Evolutionary conservation across 2,113 vertebrate genomes (phyloP).

Genomic region (Phrynosoma platyrhinos): DNA sequence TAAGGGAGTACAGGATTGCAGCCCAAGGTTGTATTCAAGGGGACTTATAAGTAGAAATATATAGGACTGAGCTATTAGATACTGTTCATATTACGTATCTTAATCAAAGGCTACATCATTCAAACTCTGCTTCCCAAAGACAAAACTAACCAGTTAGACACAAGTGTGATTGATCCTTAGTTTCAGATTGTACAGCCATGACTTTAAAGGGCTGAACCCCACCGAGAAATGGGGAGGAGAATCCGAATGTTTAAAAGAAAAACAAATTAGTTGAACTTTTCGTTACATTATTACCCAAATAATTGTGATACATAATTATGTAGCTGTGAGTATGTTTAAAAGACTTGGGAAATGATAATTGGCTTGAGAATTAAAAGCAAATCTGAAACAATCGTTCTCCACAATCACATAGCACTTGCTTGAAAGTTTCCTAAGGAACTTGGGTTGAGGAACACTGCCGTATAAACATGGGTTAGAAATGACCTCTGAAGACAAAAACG

Average conservation of each 20-base stretch:
- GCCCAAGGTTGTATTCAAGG: not conserved
- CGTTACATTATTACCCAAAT: not conserved
- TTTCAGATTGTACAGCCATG: not conserved
- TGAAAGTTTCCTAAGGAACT: constrained; percentile 22
- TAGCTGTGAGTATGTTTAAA: constrained; percentile 24
- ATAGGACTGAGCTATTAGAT: not conserved
- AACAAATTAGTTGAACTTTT: not conserved
- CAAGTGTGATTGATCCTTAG: not conserved
- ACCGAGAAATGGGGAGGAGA: not conserved
- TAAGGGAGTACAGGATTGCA: not conserved
- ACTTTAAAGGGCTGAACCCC: not conserved
- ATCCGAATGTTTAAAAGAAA: not conserved
- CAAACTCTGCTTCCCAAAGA: too few species aligned
- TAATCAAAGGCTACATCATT: not conserved
- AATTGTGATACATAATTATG: not conserved
- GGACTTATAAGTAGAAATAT: not conserved
- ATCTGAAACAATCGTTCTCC: constrained; percentile 15
- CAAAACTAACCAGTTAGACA: too few species aligned
- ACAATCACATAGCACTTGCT: constrained; percentile 35
- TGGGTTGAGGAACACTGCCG: constrained; percentile 48
- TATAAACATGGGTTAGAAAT: not conserved
- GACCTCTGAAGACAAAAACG: not conserved
- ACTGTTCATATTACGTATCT: not conserved
- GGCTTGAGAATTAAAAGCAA: constrained; percentile 38
- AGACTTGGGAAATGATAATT: constrained; percentile 43